Percentiles rank a stretch among this genome's conserved stretches.
Conservation (phyloP, 2,797 vertebrate species). For the Sebastes reedi region DNA sequence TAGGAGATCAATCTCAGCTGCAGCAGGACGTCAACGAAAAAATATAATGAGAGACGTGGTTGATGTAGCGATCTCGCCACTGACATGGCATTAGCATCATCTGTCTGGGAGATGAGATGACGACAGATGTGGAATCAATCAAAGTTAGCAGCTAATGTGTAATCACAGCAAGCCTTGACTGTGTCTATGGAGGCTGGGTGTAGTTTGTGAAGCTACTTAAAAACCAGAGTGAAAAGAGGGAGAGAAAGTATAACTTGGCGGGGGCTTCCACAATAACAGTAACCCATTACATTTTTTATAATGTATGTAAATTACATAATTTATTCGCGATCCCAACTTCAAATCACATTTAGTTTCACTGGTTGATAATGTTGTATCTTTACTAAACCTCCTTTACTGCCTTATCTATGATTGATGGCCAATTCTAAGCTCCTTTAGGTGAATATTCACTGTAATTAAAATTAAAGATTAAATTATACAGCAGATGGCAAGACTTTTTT, state of each 20-base stretch:
- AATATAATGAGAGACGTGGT: slow-evolving; percentile 45
- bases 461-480: background rate
- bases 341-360: background rate
- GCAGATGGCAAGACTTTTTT: background rate
- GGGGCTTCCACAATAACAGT: background rate
- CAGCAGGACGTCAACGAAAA: slow-evolving; percentile 13
- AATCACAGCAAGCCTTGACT: slow-evolving; percentile 23
- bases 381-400: background rate
- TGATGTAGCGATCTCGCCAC: slow-evolving; percentile 10
- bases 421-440: background rate
- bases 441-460: background rate
- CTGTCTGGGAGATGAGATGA: slow-evolving; percentile 39
- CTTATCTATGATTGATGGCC: background rate
- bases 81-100: slow-evolving; percentile 31
- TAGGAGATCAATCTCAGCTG: slow-evolving; percentile 25
- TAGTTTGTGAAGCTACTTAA: background rate
- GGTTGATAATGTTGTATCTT: background rate
- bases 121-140: slow-evolving; percentile 38
- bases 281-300: background rate
- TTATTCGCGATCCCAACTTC: background rate
- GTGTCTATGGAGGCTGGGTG: background rate
- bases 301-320: background rate
- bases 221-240: background rate
- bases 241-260: background rate
- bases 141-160: slow-evolving; percentile 25